These are phyloP conservation scores for Camponotus fellah DNA, from an alignment of 2,888 invertebrate genomes.

Conservation along the genomic window DNA sequence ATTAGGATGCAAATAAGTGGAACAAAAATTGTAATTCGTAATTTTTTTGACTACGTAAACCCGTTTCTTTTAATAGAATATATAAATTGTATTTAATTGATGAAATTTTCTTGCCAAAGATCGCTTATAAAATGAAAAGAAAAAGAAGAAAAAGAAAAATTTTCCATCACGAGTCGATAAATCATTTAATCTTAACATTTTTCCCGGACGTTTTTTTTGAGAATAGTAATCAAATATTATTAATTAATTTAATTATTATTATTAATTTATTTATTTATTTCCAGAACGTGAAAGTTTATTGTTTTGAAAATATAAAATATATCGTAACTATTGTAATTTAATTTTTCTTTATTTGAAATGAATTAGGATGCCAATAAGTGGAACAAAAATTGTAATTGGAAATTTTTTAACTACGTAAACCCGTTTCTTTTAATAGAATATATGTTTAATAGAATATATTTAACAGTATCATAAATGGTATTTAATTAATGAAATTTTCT, in stretches of 20 bases:
- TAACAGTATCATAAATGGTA: background rate
- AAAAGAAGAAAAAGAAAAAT: background rate
- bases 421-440: background rate
- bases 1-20: too few species aligned
- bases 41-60: too few species aligned
- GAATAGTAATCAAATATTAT: background rate
- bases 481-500: slow-evolving; percentile 10
- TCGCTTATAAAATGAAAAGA: background rate
- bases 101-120: slow-evolving; percentile 6
- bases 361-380: background rate
- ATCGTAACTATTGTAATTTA: background rate
- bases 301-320: background rate
- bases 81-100: background rate
- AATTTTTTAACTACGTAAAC: background rate
- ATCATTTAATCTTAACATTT: slow-evolving; percentile 13
- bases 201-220: background rate
- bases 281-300: background rate
- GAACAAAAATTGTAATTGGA: background rate
- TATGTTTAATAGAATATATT: too few species aligned
- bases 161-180: background rate
- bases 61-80: background rate
- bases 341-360: slow-evolving; percentile 6
- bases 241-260: background rate
- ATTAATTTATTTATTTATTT: background rate
- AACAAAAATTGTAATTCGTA: too few species aligned